Evolutionary conservation across 2,888 invertebrate genomes (phyloP).

Genomic region (Eupeodes luniger): DNA sequence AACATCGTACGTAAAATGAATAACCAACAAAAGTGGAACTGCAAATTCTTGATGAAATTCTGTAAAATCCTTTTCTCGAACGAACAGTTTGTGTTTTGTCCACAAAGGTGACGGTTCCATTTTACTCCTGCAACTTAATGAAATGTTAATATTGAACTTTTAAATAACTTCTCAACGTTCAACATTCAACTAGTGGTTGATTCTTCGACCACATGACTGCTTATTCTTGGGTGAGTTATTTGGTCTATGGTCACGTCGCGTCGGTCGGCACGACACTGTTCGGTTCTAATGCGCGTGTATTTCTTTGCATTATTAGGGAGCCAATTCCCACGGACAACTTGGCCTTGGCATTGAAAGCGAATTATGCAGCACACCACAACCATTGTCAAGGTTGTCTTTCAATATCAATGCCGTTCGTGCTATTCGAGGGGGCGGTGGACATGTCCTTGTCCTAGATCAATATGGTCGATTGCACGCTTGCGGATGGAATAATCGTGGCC

Average conservation of each 20-base stretch:
- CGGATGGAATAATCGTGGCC: slow-evolving; percentile 91
- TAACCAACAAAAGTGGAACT: slow-evolving; percentile 13
- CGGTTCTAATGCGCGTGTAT: slow-evolving; percentile 49
- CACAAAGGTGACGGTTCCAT: slow-evolving; percentile 66
- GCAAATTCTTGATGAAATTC: slow-evolving; percentile 54
- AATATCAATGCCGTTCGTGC: slow-evolving; percentile 85
- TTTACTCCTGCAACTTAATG: neutral
- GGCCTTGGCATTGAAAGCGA: slow-evolving; percentile 89
- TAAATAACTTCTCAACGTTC: slow-evolving; percentile 20
- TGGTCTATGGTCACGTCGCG: neutral
- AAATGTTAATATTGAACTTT: slow-evolving; percentile 31
- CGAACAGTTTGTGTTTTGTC: slow-evolving; percentile 65
- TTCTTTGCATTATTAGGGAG: slow-evolving; percentile 86
- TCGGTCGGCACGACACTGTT: slow-evolving; percentile 29
- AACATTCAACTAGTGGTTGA: slow-evolving; percentile 61
- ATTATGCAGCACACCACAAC: slow-evolving; percentile 85
- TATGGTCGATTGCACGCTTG: slow-evolving; percentile 90
- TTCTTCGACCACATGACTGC: slow-evolving; percentile 79
- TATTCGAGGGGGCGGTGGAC: slow-evolving; percentile 91
- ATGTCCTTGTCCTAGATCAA: slow-evolving; percentile 88
- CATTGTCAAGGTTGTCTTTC: slow-evolving; percentile 81
- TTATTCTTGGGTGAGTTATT: slow-evolving; percentile 83
- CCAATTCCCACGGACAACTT: slow-evolving; percentile 93
- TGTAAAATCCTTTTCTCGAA: slow-evolving; percentile 39
- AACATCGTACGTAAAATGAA: slow-evolving; percentile 2